Conservation (phyloP, 2,113 vertebrate species). For the Nyctibius bracteatus region DNA sequence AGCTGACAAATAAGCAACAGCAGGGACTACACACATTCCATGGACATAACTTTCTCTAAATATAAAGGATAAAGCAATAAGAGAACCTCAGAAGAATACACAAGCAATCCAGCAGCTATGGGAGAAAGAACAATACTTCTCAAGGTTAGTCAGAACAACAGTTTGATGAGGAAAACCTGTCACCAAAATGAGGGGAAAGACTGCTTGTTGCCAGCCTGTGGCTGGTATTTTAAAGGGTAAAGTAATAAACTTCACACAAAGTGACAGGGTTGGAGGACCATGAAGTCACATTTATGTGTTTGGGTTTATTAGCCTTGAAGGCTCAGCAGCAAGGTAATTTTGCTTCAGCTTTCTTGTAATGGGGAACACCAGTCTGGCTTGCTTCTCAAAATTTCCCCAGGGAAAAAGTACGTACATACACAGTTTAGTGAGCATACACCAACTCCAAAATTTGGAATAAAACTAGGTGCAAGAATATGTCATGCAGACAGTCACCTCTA, state of each 20-base stretch:
- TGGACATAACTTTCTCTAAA: neutral
- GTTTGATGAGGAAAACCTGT: neutral
- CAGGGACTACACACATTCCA: neutral
- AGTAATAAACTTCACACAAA: neutral
- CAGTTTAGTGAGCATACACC: neutral
- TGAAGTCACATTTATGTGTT: neutral
- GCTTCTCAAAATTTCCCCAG: neutral
- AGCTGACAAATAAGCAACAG: neutral
- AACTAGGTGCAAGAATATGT: neutral
- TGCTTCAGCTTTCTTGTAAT: neutral
- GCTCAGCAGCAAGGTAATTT: neutral
- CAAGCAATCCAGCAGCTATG: neutral
- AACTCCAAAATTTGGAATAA: neutral
- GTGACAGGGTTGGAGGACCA: neutral
- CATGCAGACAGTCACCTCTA: neutral
- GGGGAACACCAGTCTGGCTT: neutral
- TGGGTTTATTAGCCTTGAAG: constrained; percentile 6
- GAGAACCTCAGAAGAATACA: neutral
- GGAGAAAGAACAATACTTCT: neutral
- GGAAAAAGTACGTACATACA: neutral
- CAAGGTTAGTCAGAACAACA: neutral
- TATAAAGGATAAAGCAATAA: neutral
- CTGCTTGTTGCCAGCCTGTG: neutral
- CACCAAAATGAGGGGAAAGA: neutral
- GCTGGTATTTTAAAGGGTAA: neutral